Conservation (phyloP, 2,113 vertebrate species). For the Rhinoderma darwinii region DNA sequence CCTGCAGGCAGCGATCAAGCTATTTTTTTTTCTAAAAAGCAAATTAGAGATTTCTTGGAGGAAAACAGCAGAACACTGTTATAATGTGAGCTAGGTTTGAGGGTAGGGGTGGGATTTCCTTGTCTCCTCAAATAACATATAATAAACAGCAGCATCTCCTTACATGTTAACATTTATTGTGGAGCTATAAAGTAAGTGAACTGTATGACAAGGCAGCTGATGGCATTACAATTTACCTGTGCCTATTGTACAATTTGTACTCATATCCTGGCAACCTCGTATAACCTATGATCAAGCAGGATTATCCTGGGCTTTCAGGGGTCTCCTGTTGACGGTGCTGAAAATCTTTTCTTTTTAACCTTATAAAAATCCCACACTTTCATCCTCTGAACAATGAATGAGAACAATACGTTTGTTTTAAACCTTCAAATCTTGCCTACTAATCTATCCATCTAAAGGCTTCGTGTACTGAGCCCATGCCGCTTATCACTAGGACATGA, state of each 20-base stretch:
- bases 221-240: not conserved
- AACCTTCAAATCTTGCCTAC: not conserved
- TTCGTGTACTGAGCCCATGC: not conserved
- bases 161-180: not conserved
- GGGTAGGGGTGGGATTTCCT: too few relatives aligned
- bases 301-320: not conserved
- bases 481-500: constrained; percentile 22
- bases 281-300: not conserved
- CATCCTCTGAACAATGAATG: not conserved
- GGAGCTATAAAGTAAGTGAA: not conserved
- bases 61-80: too few relatives aligned
- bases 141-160: too few relatives aligned
- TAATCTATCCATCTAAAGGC: constrained; percentile 11
- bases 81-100: too few relatives aligned
- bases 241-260: not conserved
- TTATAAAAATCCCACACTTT: not conserved
- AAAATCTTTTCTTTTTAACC: not conserved
- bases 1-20: too few relatives aligned
- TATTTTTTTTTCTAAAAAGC: too few relatives aligned
- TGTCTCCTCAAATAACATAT: too few relatives aligned
- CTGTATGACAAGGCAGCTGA: not conserved
- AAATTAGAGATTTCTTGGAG: too few relatives aligned
- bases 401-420: not conserved
- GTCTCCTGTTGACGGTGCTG: not conserved
- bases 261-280: not conserved